Evolutionary conservation across 2,888 invertebrate genomes (phyloP), one percentile per base, ranked within the genome.

Genomic region (Tipula unca): DNA sequence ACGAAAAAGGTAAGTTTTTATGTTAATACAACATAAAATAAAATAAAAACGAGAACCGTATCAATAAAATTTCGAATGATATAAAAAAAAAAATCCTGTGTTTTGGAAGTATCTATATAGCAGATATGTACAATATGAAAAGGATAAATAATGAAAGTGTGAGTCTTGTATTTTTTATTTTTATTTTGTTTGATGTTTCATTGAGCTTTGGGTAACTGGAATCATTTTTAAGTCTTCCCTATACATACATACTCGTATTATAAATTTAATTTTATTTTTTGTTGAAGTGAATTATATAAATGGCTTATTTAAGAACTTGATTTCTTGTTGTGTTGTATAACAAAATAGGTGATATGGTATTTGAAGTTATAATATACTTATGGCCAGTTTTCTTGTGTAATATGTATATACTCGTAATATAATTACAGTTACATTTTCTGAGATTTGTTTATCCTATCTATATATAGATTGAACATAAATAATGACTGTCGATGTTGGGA

Each of bases 1-100:
- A 69, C 69, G 25, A 69, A 69, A 69, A 69, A 69, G 69, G 69
- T 69, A 69, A 69, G 69, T 69, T 69, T 48, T 69, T 69, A 69
- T 69, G 69, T 69, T 69, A 69, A 69, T 69, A 69, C 69, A 69
- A 69, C 69, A 69, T 69, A 69, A 69, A 69, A 69, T 17, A 17
- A n/a, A 48, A 48, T 48, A 48, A 69, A 69, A 69, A 69, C 69
- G 25, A 25, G 10, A 69, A 69, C 69, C 69, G 69, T 69, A 69
- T 69, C 69, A 69, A 69, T 69, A 69, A 69, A 69, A 69, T 69
- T 20, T 25, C 13, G 25, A 69, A 69, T 69, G 69, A 69, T 69
- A 25, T 69, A 6, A 69, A 69, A 69, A 17, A n/a, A 69, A 69
- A 69, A 69, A 69, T 69, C 25, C 25, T 25, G 20, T 69, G 8